Conservation (phyloP, 2,113 vertebrate species). For the Pseudopodoces humilis region DNA sequence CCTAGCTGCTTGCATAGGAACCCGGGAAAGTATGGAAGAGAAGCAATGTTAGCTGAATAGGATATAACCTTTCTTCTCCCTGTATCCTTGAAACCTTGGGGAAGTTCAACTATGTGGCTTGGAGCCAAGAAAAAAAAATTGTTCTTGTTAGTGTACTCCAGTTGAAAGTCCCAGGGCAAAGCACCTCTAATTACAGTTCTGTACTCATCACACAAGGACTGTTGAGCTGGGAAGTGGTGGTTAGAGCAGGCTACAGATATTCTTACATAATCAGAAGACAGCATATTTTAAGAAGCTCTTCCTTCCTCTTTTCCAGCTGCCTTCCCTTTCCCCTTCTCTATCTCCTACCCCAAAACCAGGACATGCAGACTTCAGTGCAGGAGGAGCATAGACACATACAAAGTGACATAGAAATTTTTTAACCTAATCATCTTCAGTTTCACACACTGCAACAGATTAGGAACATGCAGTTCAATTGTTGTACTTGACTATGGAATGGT, state of each 20-base stretch:
- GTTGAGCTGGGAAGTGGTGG: slow-evolving; percentile 18
- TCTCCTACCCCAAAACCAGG: neutral
- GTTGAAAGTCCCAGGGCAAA: neutral
- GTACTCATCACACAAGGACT: neutral
- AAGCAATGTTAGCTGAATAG: neutral
- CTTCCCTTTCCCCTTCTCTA: neutral
- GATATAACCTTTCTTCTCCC: neutral
- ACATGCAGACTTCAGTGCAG: neutral
- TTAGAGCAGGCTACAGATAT: slow-evolving; percentile 12
- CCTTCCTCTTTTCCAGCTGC: slow-evolving; percentile 14
- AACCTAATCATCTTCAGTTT: neutral
- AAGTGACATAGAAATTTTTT: neutral
- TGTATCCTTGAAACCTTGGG: neutral
- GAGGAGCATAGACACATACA: neutral
- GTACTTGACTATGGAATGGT: neutral
- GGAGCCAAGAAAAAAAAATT: neutral
- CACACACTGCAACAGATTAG: neutral
- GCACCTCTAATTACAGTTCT: slow-evolving; percentile 22
- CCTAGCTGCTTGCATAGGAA: neutral
- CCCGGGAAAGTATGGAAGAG: neutral
- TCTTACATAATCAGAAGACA: slow-evolving; percentile 29
- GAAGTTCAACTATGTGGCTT: neutral
- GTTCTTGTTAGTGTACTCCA: neutral
- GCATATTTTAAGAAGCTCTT: slow-evolving; percentile 29
- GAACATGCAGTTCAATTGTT: neutral